Percentiles rank a stretch among this genome's conserved stretches.
phyloP scores from a whole-genome alignment of 2,888 invertebrate genomes.

The Abrostola tripartita region DNA sequence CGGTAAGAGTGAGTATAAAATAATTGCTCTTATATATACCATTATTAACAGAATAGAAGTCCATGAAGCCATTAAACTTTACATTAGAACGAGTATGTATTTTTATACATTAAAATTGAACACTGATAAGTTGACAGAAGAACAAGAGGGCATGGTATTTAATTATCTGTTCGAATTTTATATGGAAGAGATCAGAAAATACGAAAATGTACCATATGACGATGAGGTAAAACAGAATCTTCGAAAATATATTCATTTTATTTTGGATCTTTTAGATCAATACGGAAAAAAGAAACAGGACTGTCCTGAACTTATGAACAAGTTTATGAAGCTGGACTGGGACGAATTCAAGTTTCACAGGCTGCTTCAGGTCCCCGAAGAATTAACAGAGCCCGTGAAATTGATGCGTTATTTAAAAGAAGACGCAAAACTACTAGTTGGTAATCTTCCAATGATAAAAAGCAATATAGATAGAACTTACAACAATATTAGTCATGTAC shows the following conservation, averaged over 20 bases:
- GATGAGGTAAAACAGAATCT: conserved; percentile 45
- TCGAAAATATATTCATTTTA: conserved; percentile 43
- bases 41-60: conserved; percentile 64
- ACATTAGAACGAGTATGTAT: conserved; percentile 30
- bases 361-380: conserved; percentile 1
- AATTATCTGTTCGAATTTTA: conserved; percentile 55
- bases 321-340: conserved; percentile 60
- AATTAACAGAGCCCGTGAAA: conserved; percentile 1
- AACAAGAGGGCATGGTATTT: conserved; percentile 39
- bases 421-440: conserved; percentile 31
- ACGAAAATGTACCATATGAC: conserved; percentile 46
- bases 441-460: conserved; percentile 31
- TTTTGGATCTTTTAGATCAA: conserved; percentile 53
- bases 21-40: conserved; percentile 63
- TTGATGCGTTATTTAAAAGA: conserved; percentile 34
- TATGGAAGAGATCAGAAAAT: conserved; percentile 52
- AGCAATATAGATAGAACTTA: conserved; percentile 9
- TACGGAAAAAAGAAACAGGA: conserved; percentile 62
- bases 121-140: conserved; percentile 27
- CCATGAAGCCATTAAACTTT: conserved; percentile 45
- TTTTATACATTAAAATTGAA: conserved; percentile 30
- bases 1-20: conserved; percentile 52
- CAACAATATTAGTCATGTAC: conserved; percentile 55
- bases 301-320: conserved; percentile 62
- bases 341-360: conserved; percentile 36